Evolutionary conservation across 2,888 invertebrate genomes (phyloP).

Genomic region (Caprella mutica): DNA sequence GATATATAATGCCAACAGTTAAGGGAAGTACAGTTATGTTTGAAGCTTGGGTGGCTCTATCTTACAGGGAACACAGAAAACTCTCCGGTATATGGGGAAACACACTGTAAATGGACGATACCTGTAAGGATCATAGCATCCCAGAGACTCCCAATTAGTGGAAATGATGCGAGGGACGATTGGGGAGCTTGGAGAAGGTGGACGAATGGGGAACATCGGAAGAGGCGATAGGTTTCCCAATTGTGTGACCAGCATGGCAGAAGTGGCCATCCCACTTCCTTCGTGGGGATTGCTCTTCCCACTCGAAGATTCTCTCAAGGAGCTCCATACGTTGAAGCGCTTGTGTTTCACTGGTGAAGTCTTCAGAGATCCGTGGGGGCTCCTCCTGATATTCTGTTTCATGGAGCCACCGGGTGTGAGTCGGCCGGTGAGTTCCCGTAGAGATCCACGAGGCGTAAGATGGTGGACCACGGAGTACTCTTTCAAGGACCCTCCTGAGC

Average conservation of each 20-base stretch:
- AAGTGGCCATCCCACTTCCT: constrained; percentile 17
- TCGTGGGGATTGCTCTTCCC: background rate
- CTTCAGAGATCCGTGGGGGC: constrained; percentile 1
- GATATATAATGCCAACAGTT: no score
- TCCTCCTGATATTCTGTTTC: constrained; percentile 10
- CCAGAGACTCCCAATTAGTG: constrained; percentile 33
- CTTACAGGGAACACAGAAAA: no score
- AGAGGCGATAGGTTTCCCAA: background rate
- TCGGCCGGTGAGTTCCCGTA: constrained; percentile 3
- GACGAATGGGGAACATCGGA: constrained; percentile 15
- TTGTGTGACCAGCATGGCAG: constrained; percentile 19
- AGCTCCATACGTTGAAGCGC: constrained; percentile 17
- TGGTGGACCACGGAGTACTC: background rate
- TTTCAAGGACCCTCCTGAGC: constrained; percentile 8
- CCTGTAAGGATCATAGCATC: constrained; percentile 32
- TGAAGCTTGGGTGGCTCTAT: no score
- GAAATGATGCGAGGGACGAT: constrained; percentile 30
- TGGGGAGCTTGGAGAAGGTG: constrained; percentile 27
- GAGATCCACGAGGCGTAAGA: background rate
- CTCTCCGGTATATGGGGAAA: no score
- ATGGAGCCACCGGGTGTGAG: constrained; percentile 6
- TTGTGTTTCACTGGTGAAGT: constrained; percentile 14
- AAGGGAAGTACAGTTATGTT: no score
- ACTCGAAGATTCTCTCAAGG: constrained; percentile 1
- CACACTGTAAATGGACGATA: constrained; percentile 18